phyloP scores from a whole-genome alignment of 2,797 vertebrate species.

The Brachyrhaphis roseni region DNA sequence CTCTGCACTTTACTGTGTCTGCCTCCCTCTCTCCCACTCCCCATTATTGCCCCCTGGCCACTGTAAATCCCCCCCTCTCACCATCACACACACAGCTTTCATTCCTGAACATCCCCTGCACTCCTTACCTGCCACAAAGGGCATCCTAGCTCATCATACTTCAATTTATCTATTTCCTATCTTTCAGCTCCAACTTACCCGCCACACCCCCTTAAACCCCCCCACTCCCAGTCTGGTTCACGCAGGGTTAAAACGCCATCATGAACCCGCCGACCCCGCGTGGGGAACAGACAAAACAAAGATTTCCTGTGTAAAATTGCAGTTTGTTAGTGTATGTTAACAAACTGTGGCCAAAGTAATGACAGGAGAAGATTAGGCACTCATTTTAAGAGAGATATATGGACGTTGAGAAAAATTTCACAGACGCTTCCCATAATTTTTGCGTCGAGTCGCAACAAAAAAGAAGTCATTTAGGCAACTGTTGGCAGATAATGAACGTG shows the following conservation, averaged over 20 bases:
- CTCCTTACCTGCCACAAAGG: constrained; percentile 20
- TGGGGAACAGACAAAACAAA: neutral
- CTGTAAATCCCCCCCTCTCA: neutral
- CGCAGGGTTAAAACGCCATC: constrained; percentile 42
- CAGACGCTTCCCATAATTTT: neutral
- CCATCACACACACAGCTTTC: neutral
- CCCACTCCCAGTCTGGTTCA: constrained; percentile 29
- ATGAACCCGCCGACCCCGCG: constrained; percentile 17
- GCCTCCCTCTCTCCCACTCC: neutral
- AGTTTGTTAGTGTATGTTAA: neutral
- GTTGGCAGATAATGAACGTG: neutral
- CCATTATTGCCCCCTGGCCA: constrained; percentile 9
- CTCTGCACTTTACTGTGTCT: constrained; percentile 45
- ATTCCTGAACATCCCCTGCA: constrained; percentile 14
- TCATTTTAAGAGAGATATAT: constrained; percentile 1
- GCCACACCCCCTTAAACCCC: constrained; percentile 43
- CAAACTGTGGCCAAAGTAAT: neutral
- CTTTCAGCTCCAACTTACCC: constrained; percentile 54
- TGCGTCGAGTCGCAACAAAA: neutral
- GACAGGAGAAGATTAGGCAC: neutral
- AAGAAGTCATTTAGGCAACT: neutral
- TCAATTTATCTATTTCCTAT: constrained; percentile 46
- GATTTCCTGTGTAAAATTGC: constrained; percentile 4
- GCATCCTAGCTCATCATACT: constrained; percentile 56
- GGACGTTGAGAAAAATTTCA: neutral